Evolutionary conservation across 2,113 vertebrate species (phyloP).

Genomic region (Octodon degus): DNA sequence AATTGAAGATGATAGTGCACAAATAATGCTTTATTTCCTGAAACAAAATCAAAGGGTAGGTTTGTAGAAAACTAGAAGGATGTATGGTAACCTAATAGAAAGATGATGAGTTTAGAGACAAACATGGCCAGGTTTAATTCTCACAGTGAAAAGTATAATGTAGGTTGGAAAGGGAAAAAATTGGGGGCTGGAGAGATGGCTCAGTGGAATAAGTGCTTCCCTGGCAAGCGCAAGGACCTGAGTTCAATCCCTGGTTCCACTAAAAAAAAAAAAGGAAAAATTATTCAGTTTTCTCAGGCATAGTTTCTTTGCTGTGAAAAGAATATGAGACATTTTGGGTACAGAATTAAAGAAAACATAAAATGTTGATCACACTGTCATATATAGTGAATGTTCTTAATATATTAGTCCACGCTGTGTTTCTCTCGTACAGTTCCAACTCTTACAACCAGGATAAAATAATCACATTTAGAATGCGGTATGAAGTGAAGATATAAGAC

Average conservation of each 20-base stretch:
- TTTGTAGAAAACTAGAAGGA: background rate
- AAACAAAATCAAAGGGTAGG: background rate
- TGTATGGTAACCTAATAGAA: rapidly evolving
- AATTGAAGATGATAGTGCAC: background rate
- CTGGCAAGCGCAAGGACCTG: too few species aligned
- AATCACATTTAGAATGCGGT: background rate
- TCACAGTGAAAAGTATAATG: background rate
- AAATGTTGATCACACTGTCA: background rate
- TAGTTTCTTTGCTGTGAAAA: background rate
- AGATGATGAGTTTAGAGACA: background rate
- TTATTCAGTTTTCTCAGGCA: background rate
- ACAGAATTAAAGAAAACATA: background rate
- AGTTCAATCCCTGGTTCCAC: too few species aligned
- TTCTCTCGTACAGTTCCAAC: background rate
- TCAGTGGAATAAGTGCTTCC: too few species aligned
- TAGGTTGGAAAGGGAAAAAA: background rate
- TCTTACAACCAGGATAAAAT: background rate
- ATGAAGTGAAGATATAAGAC: background rate
- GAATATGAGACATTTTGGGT: background rate
- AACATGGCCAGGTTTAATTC: background rate
- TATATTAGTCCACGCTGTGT: background rate
- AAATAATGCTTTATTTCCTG: background rate
- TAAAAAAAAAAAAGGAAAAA: background rate
- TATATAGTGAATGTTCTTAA: background rate
- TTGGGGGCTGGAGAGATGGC: too few species aligned